A percentile compares a stretch with the other conserved stretches of the same genome.
Evolutionary conservation across 2,888 invertebrate species (phyloP).

Genomic region (Caradrina clavipalpis): DNA sequence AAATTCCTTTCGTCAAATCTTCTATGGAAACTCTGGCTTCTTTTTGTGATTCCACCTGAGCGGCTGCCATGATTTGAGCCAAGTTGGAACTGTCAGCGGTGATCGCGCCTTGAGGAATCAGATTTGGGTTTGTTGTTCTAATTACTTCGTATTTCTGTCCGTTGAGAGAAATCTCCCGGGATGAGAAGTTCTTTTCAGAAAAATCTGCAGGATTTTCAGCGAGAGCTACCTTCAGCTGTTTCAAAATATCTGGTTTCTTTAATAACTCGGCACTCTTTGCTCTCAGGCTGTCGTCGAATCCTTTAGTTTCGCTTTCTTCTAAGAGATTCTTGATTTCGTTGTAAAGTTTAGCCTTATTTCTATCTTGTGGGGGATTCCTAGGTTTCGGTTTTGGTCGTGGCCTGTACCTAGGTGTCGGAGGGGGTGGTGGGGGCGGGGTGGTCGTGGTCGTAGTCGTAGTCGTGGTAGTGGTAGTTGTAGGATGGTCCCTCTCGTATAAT

Average conservation of each 20-base stretch:
- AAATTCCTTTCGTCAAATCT: conserved; percentile 94
- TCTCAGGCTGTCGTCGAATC: conserved; percentile 88
- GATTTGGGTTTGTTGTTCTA: conserved; percentile 93
- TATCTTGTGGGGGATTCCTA: conserved; percentile 86
- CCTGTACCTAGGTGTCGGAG: conserved; percentile 83
- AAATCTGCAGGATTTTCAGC: conserved; percentile 93
- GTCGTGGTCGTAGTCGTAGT: conserved; percentile 92
- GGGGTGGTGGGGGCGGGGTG: conserved; percentile 68
- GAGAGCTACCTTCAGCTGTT: conserved; percentile 94
- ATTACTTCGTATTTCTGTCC: conserved; percentile 95
- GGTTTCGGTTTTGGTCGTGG: conserved; percentile 80
- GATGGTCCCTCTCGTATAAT: conserved; percentile 93
- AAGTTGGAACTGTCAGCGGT: conserved; percentile 85
- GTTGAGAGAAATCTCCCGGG: conserved; percentile 94
- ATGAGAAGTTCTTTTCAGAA: conserved; percentile 93
- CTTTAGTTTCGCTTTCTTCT: conserved; percentile 91
- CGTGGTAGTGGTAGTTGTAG: conserved; percentile 93
- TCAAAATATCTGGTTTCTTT: conserved; percentile 93
- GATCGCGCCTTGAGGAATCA: conserved; percentile 91
- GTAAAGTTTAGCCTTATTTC: conserved; percentile 91
- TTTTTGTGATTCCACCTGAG: conserved; percentile 83
- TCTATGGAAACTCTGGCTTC: conserved; percentile 93
- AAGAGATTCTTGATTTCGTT: conserved; percentile 90
- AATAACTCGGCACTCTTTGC: conserved; percentile 91
- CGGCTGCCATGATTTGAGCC: conserved; percentile 81